A percentile compares a stretch with the other conserved stretches of the same genome.
These are phyloP conservation scores for Ptychobarbus kaznakovi DNA, from an alignment of 2,797 vertebrate genomes.

Conservation along the genomic window DNA sequence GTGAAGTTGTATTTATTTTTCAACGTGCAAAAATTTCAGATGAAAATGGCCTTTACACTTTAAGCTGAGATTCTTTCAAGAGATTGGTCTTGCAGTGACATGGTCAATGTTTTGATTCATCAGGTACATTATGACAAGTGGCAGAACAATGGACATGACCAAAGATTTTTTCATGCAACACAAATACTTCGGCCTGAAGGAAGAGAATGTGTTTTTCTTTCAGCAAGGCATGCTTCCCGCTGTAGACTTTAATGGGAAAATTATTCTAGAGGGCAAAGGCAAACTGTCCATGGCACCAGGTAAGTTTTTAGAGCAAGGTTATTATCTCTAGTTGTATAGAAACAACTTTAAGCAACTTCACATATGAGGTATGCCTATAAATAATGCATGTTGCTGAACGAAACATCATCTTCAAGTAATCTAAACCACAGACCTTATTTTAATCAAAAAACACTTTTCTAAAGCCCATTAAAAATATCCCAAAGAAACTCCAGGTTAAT, in stretches of 20 bases:
- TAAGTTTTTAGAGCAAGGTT: conserved; percentile 59
- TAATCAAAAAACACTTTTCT: not conserved
- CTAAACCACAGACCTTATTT: not conserved
- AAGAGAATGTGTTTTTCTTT: conserved; percentile 89
- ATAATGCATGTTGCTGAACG: not conserved
- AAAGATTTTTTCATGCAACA: conserved; percentile 87
- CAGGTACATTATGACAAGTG: conserved; percentile 99
- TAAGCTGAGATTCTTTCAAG: not conserved
- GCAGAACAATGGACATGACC: conserved; percentile 91
- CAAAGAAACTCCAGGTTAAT: not conserved
- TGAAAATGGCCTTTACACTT: not conserved
- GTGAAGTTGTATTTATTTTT: too few relatives aligned
- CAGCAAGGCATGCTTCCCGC: conserved; percentile 98
- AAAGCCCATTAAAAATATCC: not conserved
- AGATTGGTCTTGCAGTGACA: not conserved
- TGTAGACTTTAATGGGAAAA: conserved; percentile 90
- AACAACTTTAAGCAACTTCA: not conserved
- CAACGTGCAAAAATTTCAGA: too few relatives aligned
- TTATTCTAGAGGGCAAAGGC: conserved; percentile 91
- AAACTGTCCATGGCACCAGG: conserved; percentile 96
- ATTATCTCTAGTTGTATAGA: not conserved
- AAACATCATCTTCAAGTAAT: not conserved
- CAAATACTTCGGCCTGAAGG: conserved; percentile 87
- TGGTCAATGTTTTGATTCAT: not conserved
- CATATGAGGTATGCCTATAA: not conserved